A percentile compares a stretch with the other conserved stretches of the same genome.
Conservation (phyloP, 2,888 invertebrate genomes). For the Drosophila birchii region DNA sequence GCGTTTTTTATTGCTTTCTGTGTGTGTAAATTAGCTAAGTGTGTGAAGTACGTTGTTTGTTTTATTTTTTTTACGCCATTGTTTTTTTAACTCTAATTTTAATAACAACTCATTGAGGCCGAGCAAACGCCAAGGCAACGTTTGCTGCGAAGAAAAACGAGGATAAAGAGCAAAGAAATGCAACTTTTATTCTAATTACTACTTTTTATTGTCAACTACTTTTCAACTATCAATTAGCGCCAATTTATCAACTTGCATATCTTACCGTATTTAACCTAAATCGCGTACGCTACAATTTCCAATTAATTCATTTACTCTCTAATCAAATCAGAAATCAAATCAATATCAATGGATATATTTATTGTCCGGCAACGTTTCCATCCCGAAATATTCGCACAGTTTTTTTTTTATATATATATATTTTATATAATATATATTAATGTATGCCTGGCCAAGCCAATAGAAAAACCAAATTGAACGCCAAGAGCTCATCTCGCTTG, state of each 20-base stretch:
- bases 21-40: conserved; percentile 47
- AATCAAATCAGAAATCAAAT: conserved; percentile 48
- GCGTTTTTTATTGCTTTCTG: conserved; percentile 51
- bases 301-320: conserved; percentile 58
- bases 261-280: conserved; percentile 56
- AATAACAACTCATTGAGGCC: conserved; percentile 24
- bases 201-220: conserved; percentile 54
- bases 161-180: conserved; percentile 26
- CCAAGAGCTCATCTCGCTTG: conserved; percentile 62
- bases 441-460: conserved; percentile 56
- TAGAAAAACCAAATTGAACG: conserved; percentile 39
- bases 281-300: conserved; percentile 65
- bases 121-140: conserved; percentile 75
- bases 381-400: conserved; percentile 69
- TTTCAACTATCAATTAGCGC: conserved; percentile 70
- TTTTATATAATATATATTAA: conserved; percentile 14
- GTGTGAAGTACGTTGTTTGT: conserved; percentile 49
- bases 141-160: conserved; percentile 52
- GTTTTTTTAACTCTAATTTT: conserved; percentile 26
- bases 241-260: conserved; percentile 69
- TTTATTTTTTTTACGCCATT: conserved; percentile 45
- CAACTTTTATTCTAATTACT: conserved; percentile 67
- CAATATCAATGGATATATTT: conserved; percentile 76
- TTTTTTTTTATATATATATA: conserved; percentile 37
- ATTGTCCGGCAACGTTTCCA: conserved; percentile 78